A percentile compares a stretch with the other conserved stretches of the same genome.
phyloP scores from a whole-genome alignment of 2,888 invertebrate species.

The Rotaria macrura region DNA sequence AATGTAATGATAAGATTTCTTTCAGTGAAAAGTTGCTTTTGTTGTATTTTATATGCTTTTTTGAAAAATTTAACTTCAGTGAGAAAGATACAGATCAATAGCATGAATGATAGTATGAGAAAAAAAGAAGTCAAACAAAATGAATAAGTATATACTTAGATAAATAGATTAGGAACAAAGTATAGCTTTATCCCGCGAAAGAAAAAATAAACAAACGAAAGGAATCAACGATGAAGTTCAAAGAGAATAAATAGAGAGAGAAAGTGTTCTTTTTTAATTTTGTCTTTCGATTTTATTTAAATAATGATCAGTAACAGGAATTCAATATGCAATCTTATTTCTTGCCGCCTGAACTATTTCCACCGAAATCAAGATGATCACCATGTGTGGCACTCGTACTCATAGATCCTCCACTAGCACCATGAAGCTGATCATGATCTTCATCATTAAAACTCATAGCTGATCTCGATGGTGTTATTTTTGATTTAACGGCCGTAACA shows the following conservation, averaged over 20 bases:
- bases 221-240: neutral
- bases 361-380: neutral
- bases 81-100: neutral
- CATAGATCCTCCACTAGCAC: neutral
- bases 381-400: neutral
- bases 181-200: neutral
- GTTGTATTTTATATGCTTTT: neutral
- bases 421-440: neutral
- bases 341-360: neutral
- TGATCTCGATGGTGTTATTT: constrained; percentile 2
- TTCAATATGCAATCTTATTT: neutral
- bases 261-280: neutral
- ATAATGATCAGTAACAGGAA: neutral
- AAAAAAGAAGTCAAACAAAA: neutral
- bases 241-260: neutral
- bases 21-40: neutral
- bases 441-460: neutral
- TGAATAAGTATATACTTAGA: neutral
- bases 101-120: neutral
- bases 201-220: neutral
- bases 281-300: neutral
- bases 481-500: constrained; percentile 15
- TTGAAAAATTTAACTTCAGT: neutral
- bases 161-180: neutral
- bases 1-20: no score